Evolutionary conservation across 2,888 invertebrate species (phyloP), one percentile per base, ranked within the genome.

Genomic region (Lasius platythorax): DNA sequence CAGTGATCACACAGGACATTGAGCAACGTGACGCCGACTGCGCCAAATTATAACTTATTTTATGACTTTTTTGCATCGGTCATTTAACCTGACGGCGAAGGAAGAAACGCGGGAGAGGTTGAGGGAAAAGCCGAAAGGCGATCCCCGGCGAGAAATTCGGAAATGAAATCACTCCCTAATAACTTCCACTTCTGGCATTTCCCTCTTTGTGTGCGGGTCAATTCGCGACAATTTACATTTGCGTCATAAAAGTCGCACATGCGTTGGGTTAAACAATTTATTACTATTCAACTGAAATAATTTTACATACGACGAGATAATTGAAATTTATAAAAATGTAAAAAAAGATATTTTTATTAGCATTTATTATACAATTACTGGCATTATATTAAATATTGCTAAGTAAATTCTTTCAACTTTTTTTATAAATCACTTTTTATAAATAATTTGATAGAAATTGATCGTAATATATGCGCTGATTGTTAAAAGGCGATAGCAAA

Each of bases 31-130:
- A 93, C 93, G 93, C 91, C 94, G 94, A 93, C 93, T 93, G 92
- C 92, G 94, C 92, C 95, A 95, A 95, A 95, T 95, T 95, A 95
- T 95, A 95, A 95, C 95, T 95, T 95, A 95, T 95, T 95, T 95
- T 95, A 95, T 93, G 94, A 94, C 93, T 95, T 95, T 94, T 95
- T 94, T 94, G 93, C 93, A 95, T 92, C 93, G 95, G 91, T 93
- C 95, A 95, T 95, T 95, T 95, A 95, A 95, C 93, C 93, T 90
- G 89, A 89, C 87, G 64, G 72, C 74, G 82, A 83, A 82, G 86
- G 84, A 87, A 86, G 53, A 68, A 23, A 76, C 64, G 72, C 70
- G 81, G 50, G 67, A 64, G 82, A 56, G 18, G 53, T 53, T 56
- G 53, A 79, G 82, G 74, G 76, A 82, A 83, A 40, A 43, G 64